Evolutionary conservation across 2,888 invertebrate species (phyloP).

Genomic region (Cerastoderma edule): DNA sequence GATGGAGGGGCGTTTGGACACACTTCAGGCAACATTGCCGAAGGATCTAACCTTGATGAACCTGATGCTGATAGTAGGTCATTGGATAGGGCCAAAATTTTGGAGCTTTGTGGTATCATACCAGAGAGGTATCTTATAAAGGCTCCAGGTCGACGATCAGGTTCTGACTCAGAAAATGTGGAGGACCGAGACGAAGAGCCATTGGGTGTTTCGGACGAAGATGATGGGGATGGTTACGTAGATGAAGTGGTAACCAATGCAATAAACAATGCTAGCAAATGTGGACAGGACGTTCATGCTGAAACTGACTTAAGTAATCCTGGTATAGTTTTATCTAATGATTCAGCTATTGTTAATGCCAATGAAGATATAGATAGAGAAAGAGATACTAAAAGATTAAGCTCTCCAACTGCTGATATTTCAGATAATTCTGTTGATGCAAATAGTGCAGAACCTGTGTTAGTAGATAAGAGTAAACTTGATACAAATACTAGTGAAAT

Average conservation of each 20-base stretch:
- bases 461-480: neutral
- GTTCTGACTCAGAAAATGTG: neutral
- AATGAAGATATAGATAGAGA: neutral
- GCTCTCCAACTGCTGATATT: neutral
- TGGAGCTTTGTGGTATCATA: constrained; percentile 51
- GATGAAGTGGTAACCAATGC: neutral
- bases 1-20: constrained; percentile 16
- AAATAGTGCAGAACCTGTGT: neutral
- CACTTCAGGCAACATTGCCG: neutral
- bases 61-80: constrained; percentile 11
- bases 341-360: too few relatives aligned
- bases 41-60: constrained; percentile 3
- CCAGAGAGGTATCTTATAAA: constrained; percentile 52
- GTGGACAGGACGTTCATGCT: too few relatives aligned
- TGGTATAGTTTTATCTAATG: too few relatives aligned
- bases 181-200: neutral
- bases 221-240: too few relatives aligned
- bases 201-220: neutral
- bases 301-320: too few relatives aligned
- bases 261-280: neutral
- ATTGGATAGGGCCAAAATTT: constrained; percentile 33
- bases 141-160: constrained; percentile 13
- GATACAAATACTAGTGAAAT: neutral
- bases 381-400: neutral
- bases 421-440: neutral